Conservation (phyloP, 2,113 vertebrate genomes). For the Callaeas wilsoni region DNA sequence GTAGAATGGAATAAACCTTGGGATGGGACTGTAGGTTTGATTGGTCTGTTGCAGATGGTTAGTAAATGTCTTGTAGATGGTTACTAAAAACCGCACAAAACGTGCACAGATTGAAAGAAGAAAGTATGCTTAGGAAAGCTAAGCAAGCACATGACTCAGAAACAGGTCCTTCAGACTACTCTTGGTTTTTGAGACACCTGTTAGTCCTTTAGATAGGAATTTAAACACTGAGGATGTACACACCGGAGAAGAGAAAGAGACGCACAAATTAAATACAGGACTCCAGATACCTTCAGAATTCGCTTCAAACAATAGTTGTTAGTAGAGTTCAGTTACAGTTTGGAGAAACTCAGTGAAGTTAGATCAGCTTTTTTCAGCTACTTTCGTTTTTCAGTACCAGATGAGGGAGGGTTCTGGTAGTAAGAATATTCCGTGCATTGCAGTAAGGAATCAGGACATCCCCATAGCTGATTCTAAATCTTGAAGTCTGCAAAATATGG, state of each 20-base stretch:
- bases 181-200: background rate
- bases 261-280: background rate
- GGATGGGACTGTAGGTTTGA: background rate
- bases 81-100: background rate
- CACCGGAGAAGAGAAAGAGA: background rate
- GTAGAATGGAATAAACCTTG: background rate
- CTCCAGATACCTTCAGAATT: background rate
- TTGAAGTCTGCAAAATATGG: background rate
- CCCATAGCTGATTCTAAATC: background rate
- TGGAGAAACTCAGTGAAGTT: background rate
- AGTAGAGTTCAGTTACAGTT: background rate
- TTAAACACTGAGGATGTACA: background rate
- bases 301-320: background rate
- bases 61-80: background rate
- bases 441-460: background rate
- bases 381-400: background rate
- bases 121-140: background rate
- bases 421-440: background rate
- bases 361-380: background rate
- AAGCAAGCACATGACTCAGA: background rate
- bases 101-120: background rate
- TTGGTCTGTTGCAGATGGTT: background rate
- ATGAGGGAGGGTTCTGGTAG: background rate
- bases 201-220: background rate
- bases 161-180: background rate